Evolutionary conservation across 2,888 invertebrate genomes (phyloP).

Genomic region (Drosophila differens): DNA sequence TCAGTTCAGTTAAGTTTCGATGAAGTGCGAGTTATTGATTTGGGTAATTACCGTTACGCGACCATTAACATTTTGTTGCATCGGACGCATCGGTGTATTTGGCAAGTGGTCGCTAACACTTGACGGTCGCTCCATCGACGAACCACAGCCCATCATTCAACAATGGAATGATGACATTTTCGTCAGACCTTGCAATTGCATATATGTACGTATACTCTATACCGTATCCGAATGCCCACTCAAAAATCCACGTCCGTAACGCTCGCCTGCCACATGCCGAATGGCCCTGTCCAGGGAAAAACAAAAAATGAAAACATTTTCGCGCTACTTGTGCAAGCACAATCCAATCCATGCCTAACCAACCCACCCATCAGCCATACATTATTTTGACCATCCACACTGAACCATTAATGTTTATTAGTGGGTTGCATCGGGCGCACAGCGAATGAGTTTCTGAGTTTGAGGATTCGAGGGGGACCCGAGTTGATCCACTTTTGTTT

Average conservation of each 20-base stretch:
- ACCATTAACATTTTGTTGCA: conserved; percentile 56
- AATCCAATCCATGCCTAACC: conserved; percentile 19
- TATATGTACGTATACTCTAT: conserved; percentile 2
- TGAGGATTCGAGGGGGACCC: background rate
- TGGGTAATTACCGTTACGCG: conserved; percentile 44
- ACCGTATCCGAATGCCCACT: background rate
- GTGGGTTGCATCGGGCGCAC: conserved; percentile 23
- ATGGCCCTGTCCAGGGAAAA: conserved; percentile 51
- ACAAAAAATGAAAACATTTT: conserved; percentile 33
- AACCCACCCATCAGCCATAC: conserved; percentile 6
- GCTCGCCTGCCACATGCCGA: conserved; percentile 61
- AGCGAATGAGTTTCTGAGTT: background rate
- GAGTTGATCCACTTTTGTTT: conserved; percentile 30
- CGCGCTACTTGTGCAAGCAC: conserved; percentile 50
- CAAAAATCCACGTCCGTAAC: conserved; percentile 35
- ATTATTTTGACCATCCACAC: conserved; percentile 46
- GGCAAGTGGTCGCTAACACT: conserved; percentile 61
- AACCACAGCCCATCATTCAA: conserved; percentile 81
- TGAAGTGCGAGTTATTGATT: background rate
- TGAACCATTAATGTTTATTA: conserved; percentile 51
- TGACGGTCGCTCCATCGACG: conserved; percentile 75
- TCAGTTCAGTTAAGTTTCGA: background rate
- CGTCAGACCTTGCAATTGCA: conserved; percentile 35
- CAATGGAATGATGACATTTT: conserved; percentile 35
- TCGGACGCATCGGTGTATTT: conserved; percentile 35